These are phyloP conservation scores for Syncerus caffer DNA, from an alignment of 2,797 vertebrate genomes.

Conservation along the genomic window DNA sequence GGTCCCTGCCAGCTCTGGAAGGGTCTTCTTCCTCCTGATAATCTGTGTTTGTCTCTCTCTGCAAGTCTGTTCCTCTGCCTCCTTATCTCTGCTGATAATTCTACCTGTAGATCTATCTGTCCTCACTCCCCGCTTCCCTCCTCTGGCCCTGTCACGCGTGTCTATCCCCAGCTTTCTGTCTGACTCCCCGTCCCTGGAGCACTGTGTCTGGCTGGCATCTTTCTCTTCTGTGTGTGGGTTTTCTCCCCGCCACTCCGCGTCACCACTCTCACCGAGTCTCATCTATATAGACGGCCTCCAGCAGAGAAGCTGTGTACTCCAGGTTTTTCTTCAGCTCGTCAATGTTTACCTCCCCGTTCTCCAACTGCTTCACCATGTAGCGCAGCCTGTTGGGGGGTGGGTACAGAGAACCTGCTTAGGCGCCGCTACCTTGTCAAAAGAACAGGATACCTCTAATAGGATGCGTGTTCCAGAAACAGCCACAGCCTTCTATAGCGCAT, in stretches of 20 bases:
- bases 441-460: background rate
- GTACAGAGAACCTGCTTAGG: background rate
- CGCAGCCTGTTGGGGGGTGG: constrained; percentile 83
- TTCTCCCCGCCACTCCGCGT: fast-evolving
- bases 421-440: background rate
- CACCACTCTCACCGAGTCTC: constrained; percentile 86
- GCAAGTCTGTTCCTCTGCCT: background rate
- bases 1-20: background rate
- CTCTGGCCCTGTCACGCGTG: background rate
- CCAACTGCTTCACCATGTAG: constrained; percentile 92
- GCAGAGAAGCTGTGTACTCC: constrained; percentile 91
- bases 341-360: constrained; percentile 90
- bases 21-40: background rate
- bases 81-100: background rate
- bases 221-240: background rate
- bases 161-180: background rate
- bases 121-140: background rate
- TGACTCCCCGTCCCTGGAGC: background rate
- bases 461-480: background rate
- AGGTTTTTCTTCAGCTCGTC: constrained; percentile 92
- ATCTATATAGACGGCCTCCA: constrained; percentile 92
- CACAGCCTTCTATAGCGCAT: background rate
- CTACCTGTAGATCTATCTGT: background rate
- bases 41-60: background rate
- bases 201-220: background rate